These are phyloP conservation scores for Astreopora myriophthalma DNA, from an alignment of 64 coral and sea anemone species.

Conservation along the genomic window DNA sequence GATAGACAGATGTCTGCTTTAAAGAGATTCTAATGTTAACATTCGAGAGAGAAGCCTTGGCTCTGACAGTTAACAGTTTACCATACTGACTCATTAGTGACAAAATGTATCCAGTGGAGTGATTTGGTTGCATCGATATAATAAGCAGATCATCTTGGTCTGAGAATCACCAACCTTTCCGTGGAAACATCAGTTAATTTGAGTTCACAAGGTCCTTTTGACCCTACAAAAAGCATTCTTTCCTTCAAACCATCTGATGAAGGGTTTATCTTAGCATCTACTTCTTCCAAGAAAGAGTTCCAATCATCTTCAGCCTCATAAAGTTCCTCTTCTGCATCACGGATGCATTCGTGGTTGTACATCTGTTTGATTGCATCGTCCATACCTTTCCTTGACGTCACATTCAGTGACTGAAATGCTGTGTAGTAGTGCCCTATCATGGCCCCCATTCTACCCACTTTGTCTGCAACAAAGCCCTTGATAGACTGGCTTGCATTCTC, in stretches of 20 bases:
- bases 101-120: too few species aligned
- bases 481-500: conserved; percentile 35
- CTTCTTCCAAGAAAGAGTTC: conserved; percentile 74
- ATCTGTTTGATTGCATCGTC: conserved; percentile 45
- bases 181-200: conserved; percentile 52
- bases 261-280: conserved; percentile 67
- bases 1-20: too few species aligned
- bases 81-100: too few species aligned
- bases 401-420: conserved; percentile 53
- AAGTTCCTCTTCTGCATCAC: conserved; percentile 65
- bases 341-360: conserved; percentile 55
- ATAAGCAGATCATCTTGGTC: neutral
- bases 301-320: conserved; percentile 72
- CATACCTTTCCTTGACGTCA: conserved; percentile 65
- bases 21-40: too few species aligned
- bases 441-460: conserved; percentile 59
- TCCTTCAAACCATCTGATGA: neutral
- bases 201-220: conserved; percentile 61
- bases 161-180: conserved; percentile 38
- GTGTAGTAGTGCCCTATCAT: conserved; percentile 74
- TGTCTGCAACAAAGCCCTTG: conserved; percentile 73
- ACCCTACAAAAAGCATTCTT: conserved; percentile 41
- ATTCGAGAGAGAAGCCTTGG: too few species aligned
- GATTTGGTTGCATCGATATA: too few species aligned
- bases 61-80: too few species aligned